A percentile compares a stretch with the other conserved stretches of the same genome.
Evolutionary conservation across 2,797 vertebrate species (phyloP).

Genomic region (Chelon auratus): DNA sequence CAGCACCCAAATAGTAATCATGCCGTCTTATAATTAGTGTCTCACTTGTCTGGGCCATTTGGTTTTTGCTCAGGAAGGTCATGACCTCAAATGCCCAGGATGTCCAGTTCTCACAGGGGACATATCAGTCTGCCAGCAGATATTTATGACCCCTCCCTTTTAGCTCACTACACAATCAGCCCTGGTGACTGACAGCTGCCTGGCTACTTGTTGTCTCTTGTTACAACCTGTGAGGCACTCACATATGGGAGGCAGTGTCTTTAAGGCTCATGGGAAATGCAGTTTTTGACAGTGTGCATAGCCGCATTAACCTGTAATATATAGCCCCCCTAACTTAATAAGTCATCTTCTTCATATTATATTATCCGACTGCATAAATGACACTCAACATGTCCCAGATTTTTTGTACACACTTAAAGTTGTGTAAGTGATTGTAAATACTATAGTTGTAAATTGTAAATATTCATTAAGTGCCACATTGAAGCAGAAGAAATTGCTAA

Average conservation of each 20-base stretch:
- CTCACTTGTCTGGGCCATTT: constrained; percentile 55
- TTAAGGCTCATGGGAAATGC: constrained; percentile 49
- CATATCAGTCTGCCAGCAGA: constrained; percentile 28
- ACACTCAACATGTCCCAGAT: too few species aligned
- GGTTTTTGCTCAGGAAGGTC: constrained; percentile 42
- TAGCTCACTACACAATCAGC: constrained; percentile 37
- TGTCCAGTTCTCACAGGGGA: constrained; percentile 45
- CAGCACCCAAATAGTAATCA: constrained; percentile 40
- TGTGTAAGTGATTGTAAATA: too few species aligned
- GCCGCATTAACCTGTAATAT: not conserved
- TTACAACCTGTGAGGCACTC: constrained; percentile 41
- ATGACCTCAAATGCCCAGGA: constrained; percentile 51
- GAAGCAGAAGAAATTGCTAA: too few species aligned
- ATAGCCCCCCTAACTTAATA: not conserved
- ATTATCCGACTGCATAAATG: too few species aligned
- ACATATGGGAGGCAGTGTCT: not conserved
- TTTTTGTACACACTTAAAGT: too few species aligned
- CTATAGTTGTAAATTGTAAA: too few species aligned
- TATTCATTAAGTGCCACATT: too few species aligned
- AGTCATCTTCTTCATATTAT: too few species aligned
- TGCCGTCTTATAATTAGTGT: constrained; percentile 59
- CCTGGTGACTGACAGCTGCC: constrained; percentile 62
- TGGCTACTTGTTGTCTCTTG: constrained; percentile 35
- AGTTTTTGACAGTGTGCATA: not conserved
- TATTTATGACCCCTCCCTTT: constrained; percentile 53